A percentile compares a stretch with the other conserved stretches of the same genome.
Conservation (phyloP, 2,888 invertebrate species). For the Cheilosia vulpina region DNA sequence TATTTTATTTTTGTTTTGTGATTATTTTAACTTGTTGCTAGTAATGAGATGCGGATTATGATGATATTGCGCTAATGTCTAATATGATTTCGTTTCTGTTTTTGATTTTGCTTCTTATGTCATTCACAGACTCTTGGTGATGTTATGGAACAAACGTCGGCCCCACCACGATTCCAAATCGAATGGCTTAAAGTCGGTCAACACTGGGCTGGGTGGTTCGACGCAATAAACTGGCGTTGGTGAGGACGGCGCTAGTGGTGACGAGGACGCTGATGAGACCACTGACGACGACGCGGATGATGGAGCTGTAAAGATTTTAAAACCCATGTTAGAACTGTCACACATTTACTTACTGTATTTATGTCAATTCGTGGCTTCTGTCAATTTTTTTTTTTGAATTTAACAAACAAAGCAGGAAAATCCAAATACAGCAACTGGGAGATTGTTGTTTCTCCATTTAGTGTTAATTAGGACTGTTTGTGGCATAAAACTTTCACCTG, state of each 20-base stretch:
- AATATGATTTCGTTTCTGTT: slow-evolving; percentile 17
- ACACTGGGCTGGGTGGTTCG: slow-evolving; percentile 88
- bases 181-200: slow-evolving; percentile 94
- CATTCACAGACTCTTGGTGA: slow-evolving; percentile 90
- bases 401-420: no score
- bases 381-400: no score
- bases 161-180: slow-evolving; percentile 97
- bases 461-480: no score
- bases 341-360: not conserved
- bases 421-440: no score
- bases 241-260: slow-evolving; percentile 81
- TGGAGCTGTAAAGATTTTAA: slow-evolving; percentile 47
- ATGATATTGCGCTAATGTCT: slow-evolving; percentile 55
- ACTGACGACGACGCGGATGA: slow-evolving; percentile 78
- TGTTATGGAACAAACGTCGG: slow-evolving; percentile 92
- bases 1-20: not conserved
- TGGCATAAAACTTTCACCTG: not conserved
- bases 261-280: slow-evolving; percentile 76
- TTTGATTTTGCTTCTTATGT: slow-evolving; percentile 2
- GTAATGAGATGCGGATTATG: slow-evolving; percentile 54
- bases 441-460: no score
- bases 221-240: slow-evolving; percentile 87
- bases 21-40: slow-evolving; percentile 22
- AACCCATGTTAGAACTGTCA: not conserved
- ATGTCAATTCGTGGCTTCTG: no score